Conservation (phyloP, 2,888 invertebrate genomes). For the Anticlea derivata region DNA sequence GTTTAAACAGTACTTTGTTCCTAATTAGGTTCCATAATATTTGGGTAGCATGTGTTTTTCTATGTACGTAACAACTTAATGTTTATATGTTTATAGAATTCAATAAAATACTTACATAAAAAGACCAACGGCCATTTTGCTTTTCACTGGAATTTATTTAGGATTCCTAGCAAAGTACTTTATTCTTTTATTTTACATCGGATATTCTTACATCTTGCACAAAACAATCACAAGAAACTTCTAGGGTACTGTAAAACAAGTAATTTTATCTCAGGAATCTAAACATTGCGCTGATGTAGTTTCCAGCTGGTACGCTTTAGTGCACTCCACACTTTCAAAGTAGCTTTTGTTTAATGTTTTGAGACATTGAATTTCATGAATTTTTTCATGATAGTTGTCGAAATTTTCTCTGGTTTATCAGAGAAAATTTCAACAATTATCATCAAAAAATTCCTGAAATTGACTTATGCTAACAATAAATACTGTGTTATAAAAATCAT, state of each 20-base stretch:
- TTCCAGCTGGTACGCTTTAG: conserved; percentile 46
- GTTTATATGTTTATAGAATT: no score
- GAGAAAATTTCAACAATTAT: no score
- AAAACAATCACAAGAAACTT: conserved; percentile 30
- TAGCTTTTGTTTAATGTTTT: conserved; percentile 36
- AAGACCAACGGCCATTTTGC: no score
- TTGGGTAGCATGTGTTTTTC: no score
- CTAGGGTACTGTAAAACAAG: conserved; percentile 43
- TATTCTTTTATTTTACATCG: conserved; percentile 15
- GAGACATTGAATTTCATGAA: conserved; percentile 27
- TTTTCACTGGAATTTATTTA: no score
- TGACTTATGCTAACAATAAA: not conserved
- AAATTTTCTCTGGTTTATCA: conserved; percentile 6
- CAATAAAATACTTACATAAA: no score
- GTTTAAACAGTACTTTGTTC: no score
- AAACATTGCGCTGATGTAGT: conserved; percentile 46
- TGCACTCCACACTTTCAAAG: conserved; percentile 43
- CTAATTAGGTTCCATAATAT: no score
- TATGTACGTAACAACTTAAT: no score
- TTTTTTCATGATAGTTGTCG: conserved; percentile 7
- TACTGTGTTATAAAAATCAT: not conserved
- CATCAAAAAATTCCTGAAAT: no score
- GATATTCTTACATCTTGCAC: conserved; percentile 20
- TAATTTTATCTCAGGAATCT: conserved; percentile 51
- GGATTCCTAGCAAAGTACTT: conserved; percentile 3